Percentiles rank a stretch among this genome's conserved stretches.
Evolutionary conservation across 2,888 invertebrate genomes (phyloP).

Genomic region (Cryptus viduatorius): DNA sequence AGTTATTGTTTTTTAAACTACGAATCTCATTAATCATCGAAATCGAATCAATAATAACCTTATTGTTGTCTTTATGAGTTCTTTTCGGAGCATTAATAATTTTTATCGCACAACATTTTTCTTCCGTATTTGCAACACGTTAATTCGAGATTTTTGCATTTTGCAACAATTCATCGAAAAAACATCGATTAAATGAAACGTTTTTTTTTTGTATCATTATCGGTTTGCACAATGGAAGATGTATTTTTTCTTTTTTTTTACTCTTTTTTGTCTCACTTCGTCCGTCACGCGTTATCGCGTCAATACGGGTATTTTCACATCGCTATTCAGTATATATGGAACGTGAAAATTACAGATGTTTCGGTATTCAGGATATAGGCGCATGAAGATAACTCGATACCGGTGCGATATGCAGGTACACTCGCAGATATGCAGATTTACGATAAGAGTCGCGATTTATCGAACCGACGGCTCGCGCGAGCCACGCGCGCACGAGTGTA

Average conservation of each 20-base stretch:
- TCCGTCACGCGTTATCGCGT: background rate
- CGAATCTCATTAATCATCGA: too few species aligned
- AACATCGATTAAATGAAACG: background rate
- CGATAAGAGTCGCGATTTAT: conserved; percentile 62
- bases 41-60: too few species aligned
- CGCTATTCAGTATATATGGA: background rate
- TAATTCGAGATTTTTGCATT: too few species aligned
- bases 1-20: too few species aligned
- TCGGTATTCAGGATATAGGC: conserved; percentile 47
- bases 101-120: too few species aligned
- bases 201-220: background rate
- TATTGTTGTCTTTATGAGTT: too few species aligned
- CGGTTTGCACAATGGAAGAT: background rate
- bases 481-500: conserved; percentile 5
- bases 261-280: background rate
- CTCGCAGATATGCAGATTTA: conserved; percentile 26
- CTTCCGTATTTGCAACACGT: too few species aligned
- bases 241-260: background rate
- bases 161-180: too few species aligned
- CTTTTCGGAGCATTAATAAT: too few species aligned
- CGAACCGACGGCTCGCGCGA: conserved; percentile 45
- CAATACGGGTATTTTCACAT: background rate
- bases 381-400: conserved; percentile 58
- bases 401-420: conserved; percentile 43
- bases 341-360: conserved; percentile 43